Evolutionary conservation across 2,888 invertebrate genomes (phyloP), one percentile per base, ranked within the genome.

Genomic region (Mantis religiosa): DNA sequence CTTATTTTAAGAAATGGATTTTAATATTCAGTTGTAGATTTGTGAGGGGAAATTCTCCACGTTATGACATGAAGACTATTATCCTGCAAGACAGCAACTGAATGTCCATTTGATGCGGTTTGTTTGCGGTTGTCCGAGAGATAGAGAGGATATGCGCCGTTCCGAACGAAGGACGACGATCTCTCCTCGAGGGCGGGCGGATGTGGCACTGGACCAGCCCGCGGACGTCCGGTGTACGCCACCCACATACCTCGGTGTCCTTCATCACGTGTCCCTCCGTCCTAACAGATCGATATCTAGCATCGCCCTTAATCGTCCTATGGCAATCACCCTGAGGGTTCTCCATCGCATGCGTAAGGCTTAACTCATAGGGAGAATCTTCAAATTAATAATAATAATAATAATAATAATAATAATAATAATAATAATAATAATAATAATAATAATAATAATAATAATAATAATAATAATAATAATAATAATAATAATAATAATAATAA

Each of bases 181-280:
- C 54, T 71, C 54, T 71, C 54, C 54, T 71, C 54, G 20, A 71
- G 54, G 87, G 81, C 87, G 82, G 82, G n/a, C 87, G 87, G 87
- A 87, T 82, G 82, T 41, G 30, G 85, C 87, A 82, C 41, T 87
- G 82, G 85, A 47, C 85, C 85, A 85, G 82, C 87, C 87, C 82
- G 82, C 87, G 87, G 87, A 87, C 82, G 87, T 87, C 87, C 87
- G 87, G 82, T 71, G 54, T 71, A 71, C 54, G 54, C 54, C 54
- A 71, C 54, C 54, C 54, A 71, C 54, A 71, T 71, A 15, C 54
- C 54, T 71, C 25, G 54, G 54, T 71, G 54, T 71, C 54, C 54
- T 71, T 71, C 54, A 71, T 20, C 54, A 71, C 54, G 54, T 71
- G 54, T 25, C 54, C 54, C 15, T 54, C 54, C 54, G 54, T 54